phyloP scores from a whole-genome alignment of 2,888 invertebrate species.

The Dynastes maya region DNA sequence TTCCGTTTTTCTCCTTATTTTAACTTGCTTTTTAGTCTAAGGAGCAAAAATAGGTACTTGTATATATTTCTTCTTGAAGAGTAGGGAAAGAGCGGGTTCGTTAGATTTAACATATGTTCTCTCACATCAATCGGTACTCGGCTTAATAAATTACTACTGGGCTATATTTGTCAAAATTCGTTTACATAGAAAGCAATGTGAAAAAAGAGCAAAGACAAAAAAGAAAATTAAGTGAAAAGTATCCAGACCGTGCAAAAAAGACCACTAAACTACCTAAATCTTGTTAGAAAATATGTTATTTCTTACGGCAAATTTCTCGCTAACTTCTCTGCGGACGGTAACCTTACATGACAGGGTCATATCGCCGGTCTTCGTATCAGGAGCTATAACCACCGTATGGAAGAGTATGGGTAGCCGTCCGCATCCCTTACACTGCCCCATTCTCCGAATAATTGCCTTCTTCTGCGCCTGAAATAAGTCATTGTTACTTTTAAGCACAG shows the following conservation, averaged over 20 bases:
- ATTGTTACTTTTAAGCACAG: slow-evolving; percentile 61
- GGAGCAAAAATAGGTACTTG: no score
- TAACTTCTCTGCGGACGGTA: slow-evolving; percentile 54
- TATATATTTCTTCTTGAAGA: no score
- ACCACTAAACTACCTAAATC: slow-evolving; percentile 13
- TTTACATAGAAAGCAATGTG: no score
- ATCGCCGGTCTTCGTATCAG: slow-evolving; percentile 51
- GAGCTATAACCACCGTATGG: slow-evolving; percentile 54
- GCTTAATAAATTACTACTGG: no score
- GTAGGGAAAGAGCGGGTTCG: no score
- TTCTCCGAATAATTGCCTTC: slow-evolving; percentile 58
- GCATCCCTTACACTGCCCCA: slow-evolving; percentile 60
- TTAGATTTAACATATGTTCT: no score
- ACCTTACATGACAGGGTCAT: slow-evolving; percentile 55
- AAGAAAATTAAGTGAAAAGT: neutral
- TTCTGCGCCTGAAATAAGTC: slow-evolving; percentile 55
- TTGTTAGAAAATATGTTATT: slow-evolving; percentile 40
- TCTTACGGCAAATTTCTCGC: slow-evolving; percentile 58
- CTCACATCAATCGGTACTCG: no score
- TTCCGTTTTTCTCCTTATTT: no score
- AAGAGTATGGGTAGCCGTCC: slow-evolving; percentile 55
- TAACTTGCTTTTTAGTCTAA: no score
- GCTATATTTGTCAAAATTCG: no score
- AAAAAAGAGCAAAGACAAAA: neutral
- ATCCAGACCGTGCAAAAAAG: neutral